phyloP scores from a whole-genome alignment of 2,888 invertebrate genomes.

The Philonicus albiceps region DNA sequence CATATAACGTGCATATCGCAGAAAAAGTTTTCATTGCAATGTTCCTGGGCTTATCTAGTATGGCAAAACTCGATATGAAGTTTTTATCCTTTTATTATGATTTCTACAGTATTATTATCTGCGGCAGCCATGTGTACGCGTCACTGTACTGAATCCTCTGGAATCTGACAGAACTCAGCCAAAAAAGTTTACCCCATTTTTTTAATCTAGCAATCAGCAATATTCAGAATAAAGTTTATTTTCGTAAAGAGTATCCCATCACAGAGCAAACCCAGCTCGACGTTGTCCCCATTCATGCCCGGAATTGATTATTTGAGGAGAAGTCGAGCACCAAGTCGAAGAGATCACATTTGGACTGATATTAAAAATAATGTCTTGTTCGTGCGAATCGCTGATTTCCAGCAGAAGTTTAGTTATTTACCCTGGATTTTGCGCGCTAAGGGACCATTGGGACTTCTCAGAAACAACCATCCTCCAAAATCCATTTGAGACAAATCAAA shows the following conservation, averaged over 20 bases:
- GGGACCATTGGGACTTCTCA: not conserved
- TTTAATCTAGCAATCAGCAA: conserved; percentile 34
- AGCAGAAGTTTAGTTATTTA: not conserved
- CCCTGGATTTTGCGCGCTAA: not conserved
- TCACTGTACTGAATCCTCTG: not conserved
- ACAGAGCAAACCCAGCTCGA: not conserved
- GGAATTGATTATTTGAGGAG: not conserved
- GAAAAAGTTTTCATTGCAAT: conserved; percentile 1
- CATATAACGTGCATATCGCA: conserved; percentile 29
- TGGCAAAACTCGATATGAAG: conserved; percentile 15
- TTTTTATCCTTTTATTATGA: conserved; percentile 34
- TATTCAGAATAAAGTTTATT: conserved; percentile 27
- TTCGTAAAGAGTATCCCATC: conserved; percentile 28
- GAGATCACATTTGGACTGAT: conserved; percentile 6
- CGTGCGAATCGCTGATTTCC: conserved; percentile 4
- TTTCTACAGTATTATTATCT: conserved; percentile 21
- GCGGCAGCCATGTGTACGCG: not conserved
- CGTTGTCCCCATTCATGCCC: not conserved
- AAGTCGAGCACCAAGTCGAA: conserved; percentile 1
- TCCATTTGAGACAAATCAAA: not conserved
- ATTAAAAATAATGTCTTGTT: conserved; percentile 13
- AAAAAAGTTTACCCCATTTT: conserved; percentile 24
- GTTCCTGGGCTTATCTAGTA: conserved; percentile 4
- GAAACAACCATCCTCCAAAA: not conserved
- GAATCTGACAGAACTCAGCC: not conserved